phyloP scores from a whole-genome alignment of 1,140 invertebrate species.

The Pseudomyrmex flavicornis region DNA sequence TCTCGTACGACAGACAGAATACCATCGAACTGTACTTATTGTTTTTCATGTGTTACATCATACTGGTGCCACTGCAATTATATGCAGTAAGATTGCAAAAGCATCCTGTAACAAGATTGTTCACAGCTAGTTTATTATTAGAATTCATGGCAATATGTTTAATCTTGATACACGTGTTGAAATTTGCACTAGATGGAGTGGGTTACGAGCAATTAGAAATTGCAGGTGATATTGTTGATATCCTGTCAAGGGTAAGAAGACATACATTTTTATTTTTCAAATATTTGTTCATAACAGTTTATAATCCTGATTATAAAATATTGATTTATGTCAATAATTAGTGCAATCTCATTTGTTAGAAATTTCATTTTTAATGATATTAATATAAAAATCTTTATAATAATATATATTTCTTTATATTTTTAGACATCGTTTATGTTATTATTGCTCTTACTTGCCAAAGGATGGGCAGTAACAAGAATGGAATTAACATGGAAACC shows the following conservation, averaged over 20 bases:
- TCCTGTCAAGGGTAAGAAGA: conserved; percentile 91
- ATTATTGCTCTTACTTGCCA: conserved; percentile 95
- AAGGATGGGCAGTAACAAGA: conserved; percentile 98
- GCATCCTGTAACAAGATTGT: conserved; percentile 96
- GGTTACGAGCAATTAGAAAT: conserved; percentile 93
- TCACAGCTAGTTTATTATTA: conserved; percentile 93
- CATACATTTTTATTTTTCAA: not conserved
- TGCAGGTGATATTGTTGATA: conserved; percentile 96
- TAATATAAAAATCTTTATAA: not conserved
- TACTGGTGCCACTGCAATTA: conserved; percentile 94
- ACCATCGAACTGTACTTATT: conserved; percentile 96
- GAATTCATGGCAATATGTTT: conserved; percentile 94
- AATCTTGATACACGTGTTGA: conserved; percentile 95
- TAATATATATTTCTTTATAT: conserved; percentile 37
- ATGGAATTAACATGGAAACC: conserved; percentile 94
- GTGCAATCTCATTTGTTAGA: too few relatives aligned
- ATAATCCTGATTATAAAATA: conserved; percentile 21
- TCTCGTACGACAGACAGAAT: conserved; percentile 98
- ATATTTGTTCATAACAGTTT: conserved; percentile 2
- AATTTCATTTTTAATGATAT: not conserved
- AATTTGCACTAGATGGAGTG: conserved; percentile 95
- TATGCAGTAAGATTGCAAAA: conserved; percentile 94
- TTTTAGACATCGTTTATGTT: conserved; percentile 97
- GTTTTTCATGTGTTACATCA: conserved; percentile 94
- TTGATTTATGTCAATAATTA: not conserved